A percentile compares a stretch with the other conserved stretches of the same genome.
These are phyloP conservation scores for Epistrophella euchroma DNA, from an alignment of 2,888 invertebrate genomes.

Conservation along the genomic window DNA sequence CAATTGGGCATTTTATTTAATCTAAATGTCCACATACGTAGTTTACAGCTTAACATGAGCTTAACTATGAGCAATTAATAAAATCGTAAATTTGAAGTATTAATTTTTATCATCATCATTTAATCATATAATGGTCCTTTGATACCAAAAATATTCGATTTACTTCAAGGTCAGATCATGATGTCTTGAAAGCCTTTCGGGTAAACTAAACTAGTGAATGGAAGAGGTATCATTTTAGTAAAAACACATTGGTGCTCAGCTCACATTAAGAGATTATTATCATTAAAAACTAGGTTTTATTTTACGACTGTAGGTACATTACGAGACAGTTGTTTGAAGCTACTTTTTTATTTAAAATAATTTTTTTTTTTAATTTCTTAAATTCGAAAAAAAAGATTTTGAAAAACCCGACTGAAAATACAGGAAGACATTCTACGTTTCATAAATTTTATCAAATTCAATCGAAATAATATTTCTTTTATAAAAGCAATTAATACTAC, in stretches of 20 bases:
- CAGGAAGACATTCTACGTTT: no score
- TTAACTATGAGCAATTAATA: background rate
- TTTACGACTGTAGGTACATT: no score
- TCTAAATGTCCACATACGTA: background rate
- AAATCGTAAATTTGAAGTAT: background rate
- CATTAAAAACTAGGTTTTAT: background rate
- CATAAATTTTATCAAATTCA: no score
- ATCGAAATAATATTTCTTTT: no score
- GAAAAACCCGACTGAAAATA: no score
- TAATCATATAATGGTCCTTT: slow-evolving; percentile 2
- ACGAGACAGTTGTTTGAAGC: no score
- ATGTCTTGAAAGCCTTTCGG: slow-evolving; percentile 8
- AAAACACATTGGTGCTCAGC: background rate
- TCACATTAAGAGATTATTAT: background rate
- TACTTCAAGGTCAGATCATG: background rate
- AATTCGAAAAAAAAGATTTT: no score
- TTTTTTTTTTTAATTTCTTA: no score
- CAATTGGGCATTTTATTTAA: background rate
- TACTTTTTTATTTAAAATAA: no score
- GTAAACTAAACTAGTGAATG: background rate
- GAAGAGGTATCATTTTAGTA: background rate
- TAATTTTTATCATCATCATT: background rate
- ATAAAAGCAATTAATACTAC: no score
- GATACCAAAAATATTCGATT: slow-evolving; percentile 13
- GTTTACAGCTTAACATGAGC: background rate